A percentile compares a stretch with the other conserved stretches of the same genome.
Conservation (phyloP, 2,888 invertebrate genomes). For the Hypselothyrea guttata region DNA sequence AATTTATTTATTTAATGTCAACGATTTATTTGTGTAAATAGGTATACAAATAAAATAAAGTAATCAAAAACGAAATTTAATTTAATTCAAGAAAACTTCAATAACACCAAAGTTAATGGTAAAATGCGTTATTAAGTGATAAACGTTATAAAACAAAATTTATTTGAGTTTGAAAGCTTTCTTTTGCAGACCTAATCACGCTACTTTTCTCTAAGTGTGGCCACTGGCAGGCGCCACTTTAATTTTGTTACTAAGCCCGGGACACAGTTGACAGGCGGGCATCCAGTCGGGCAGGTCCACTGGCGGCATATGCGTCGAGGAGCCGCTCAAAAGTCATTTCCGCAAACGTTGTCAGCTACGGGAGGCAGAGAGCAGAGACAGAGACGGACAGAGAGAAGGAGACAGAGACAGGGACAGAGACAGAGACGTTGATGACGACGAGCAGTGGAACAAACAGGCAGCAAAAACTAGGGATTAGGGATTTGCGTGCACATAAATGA, state of each 20-base stretch:
- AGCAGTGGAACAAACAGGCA: slow-evolving; percentile 60
- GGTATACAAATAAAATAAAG: too few relatives aligned
- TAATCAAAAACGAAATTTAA: too few relatives aligned
- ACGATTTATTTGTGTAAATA: too few relatives aligned
- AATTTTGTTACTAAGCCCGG: slow-evolving; percentile 73
- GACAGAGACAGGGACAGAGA: slow-evolving; percentile 6
- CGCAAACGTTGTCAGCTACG: slow-evolving; percentile 71
- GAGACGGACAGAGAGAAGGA: background rate
- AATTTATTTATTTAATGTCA: too few relatives aligned
- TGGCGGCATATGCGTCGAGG: slow-evolving; percentile 56
- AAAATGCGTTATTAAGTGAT: too few relatives aligned
- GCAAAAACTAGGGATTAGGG: slow-evolving; percentile 76
- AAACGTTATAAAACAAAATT: too few relatives aligned
- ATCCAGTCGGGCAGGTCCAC: slow-evolving; percentile 1
- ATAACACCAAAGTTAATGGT: too few relatives aligned
- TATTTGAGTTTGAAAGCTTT: too few relatives aligned
- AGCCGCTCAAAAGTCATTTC: slow-evolving; percentile 78
- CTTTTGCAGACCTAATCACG: too few relatives aligned
- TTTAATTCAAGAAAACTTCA: too few relatives aligned
- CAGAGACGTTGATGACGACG: slow-evolving; percentile 17
- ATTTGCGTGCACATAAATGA: slow-evolving; percentile 77
- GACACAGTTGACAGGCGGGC: slow-evolving; percentile 44
- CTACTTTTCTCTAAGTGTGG: too few relatives aligned
- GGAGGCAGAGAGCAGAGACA: slow-evolving; percentile 23
- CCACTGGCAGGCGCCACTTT: slow-evolving; percentile 62